These are phyloP conservation scores for Bombus sylvicola DNA, from an alignment of 1,140 invertebrate species.

Conservation along the genomic window DNA sequence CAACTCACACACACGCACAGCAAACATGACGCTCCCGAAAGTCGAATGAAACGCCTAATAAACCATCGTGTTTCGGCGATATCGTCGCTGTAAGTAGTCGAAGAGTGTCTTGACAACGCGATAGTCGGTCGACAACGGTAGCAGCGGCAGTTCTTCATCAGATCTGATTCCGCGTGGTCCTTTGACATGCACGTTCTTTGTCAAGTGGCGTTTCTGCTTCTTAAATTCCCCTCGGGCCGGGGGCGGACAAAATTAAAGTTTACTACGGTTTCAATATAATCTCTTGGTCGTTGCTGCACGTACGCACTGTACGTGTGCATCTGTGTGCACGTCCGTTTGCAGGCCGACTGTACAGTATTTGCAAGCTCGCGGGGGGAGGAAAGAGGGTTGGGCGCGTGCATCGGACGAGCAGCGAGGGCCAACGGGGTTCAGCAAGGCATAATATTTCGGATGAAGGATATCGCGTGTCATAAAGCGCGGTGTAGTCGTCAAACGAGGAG, in stretches of 20 bases:
- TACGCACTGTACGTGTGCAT: not conserved
- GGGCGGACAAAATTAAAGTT: constrained; percentile 60
- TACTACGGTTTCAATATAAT: constrained; percentile 61
- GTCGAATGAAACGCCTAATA: constrained; percentile 21
- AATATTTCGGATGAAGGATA: constrained; percentile 78
- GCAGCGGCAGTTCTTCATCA: constrained; percentile 28
- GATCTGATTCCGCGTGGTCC: not conserved
- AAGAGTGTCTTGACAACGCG: not conserved
- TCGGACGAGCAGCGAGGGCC: constrained; percentile 21
- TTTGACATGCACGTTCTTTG: constrained; percentile 47
- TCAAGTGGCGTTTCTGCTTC: constrained; percentile 33
- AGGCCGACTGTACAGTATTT: not conserved
- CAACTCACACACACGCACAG: no score
- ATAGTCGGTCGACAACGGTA: not conserved
- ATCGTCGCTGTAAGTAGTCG: not conserved
- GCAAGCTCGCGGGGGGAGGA: not conserved
- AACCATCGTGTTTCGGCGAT: constrained; percentile 6
- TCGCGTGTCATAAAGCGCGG: constrained; percentile 76
- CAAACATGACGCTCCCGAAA: not conserved
- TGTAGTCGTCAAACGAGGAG: constrained; percentile 57
- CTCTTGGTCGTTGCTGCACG: constrained; percentile 3
- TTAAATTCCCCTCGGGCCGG: constrained; percentile 32
- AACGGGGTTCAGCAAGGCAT: constrained; percentile 57
- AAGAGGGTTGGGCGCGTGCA: not conserved
- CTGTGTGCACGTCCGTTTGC: not conserved